A percentile compares a stretch with the other conserved stretches of the same genome.
These are phyloP conservation scores for Lasioglossum marginatum DNA, from an alignment of 2,888 invertebrate genomes.

Conservation along the genomic window DNA sequence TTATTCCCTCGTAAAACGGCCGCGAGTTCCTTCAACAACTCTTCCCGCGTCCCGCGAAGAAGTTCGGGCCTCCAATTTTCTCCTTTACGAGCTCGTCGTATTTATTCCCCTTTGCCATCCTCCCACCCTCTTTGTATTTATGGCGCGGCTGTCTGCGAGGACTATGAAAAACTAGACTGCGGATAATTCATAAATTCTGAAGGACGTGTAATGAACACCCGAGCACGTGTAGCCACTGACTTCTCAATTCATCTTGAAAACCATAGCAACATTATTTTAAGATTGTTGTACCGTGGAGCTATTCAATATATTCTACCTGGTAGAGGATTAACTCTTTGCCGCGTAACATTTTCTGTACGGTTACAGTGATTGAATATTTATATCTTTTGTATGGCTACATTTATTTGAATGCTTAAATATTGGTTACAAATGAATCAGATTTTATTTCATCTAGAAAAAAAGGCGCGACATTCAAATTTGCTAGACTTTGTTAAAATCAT, in stretches of 20 bases:
- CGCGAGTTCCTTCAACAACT: not conserved
- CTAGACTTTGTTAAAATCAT: too few species aligned
- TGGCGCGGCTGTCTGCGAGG: not conserved
- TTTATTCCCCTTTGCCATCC: not conserved
- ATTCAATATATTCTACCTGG: too few species aligned
- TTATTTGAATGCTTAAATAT: too few species aligned
- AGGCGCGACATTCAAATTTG: too few species aligned
- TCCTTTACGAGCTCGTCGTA: not conserved
- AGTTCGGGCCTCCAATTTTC: not conserved
- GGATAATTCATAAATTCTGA: not conserved
- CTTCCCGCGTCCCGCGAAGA: not conserved
- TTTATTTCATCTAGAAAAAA: too few species aligned
- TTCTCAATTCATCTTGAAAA: not conserved
- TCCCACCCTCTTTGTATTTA: not conserved
- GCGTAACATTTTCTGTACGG: too few species aligned
- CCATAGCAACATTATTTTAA: not conserved
- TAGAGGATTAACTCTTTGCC: too few species aligned
- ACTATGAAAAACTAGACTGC: not conserved
- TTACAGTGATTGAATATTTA: too few species aligned
- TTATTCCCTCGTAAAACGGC: conserved; percentile 14
- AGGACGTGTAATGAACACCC: not conserved
- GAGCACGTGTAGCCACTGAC: not conserved
- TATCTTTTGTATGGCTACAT: too few species aligned
- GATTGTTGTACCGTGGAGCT: too few species aligned
- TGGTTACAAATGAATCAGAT: too few species aligned